Base-by-base conservation (phyloP, 2,888 invertebrate species). In the Tineola bisselliella region DNA sequence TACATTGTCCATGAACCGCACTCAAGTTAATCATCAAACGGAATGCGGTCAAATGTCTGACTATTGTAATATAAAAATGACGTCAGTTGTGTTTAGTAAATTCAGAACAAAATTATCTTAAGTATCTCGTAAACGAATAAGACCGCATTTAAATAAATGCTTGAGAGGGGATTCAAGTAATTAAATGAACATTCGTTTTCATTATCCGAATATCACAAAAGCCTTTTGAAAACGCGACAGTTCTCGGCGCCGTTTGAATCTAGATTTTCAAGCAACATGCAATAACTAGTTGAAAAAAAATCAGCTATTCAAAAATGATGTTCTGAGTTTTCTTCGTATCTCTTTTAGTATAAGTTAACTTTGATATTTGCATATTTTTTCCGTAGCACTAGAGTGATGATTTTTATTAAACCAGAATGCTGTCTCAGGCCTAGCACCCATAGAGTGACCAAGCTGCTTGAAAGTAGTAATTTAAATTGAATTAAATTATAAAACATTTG, bases 201-300 rank as follows among this genome's bases (percentile, higher is more conserved):
- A 63, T 61, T 63, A 63, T 61, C 60, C 62, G 54, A 62, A 62
- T 62, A 63, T 48, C 30, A 59, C 44, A 59, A 59, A 19, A 59
- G 44, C 31, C 44, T 59, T 59, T 59, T 8, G 59, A 59, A 30
- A 59, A 59, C 15, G 25, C 25, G 54, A 54, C 54, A 54, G 54
- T 25, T 48, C 15, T 48, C 13, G 43, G 3, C 17, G 8, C 15
- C 17, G 15, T 8, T 13, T 48, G 48, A 48, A 48, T 48, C 15
- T 48, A 48, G 48, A 48, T n/a, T 48, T 48, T 17, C 13, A 10
- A 38, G 48, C 48, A 48, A 48, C 48, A 48, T 48, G 48, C 48
- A 48, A 48, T 48, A 48, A 17, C n/a, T 15, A 10, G n/a, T 15
- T 13, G 48, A 2, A 17, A 15, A 48, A 48, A 6, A 25, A 48